Percentiles rank a stretch among this genome's conserved stretches.
Conservation (phyloP, 2,888 invertebrate species). For the Aspidiotus destructor region DNA sequence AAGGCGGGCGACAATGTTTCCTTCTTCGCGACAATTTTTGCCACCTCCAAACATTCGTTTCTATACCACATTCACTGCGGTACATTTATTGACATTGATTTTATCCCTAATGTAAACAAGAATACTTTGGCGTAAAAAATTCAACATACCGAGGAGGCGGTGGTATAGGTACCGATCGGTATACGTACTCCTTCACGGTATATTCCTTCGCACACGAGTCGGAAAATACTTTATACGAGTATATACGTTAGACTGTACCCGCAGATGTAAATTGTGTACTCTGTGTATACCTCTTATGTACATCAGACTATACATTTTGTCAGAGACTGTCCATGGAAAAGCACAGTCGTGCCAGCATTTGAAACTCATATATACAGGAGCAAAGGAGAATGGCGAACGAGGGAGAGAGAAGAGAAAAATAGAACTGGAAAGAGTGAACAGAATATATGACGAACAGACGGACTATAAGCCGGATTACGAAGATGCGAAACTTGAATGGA, state of each 20-base stretch:
- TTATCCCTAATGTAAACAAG: too few species aligned
- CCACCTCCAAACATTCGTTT: too few species aligned
- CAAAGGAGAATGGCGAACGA: constrained; percentile 17
- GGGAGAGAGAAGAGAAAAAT: constrained; percentile 15
- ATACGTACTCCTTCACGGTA: too few species aligned
- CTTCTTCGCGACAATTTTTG: too few species aligned
- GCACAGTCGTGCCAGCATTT: constrained; percentile 23
- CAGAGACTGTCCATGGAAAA: constrained; percentile 24
- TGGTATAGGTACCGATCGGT: too few species aligned
- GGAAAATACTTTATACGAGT: neutral
- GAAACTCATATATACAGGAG: constrained; percentile 14
- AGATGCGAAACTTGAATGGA: constrained; percentile 33
- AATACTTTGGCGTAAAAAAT: too few species aligned
- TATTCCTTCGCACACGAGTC: too few species aligned
- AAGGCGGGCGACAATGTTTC: too few species aligned
- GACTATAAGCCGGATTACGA: constrained; percentile 32
- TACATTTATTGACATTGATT: too few species aligned
- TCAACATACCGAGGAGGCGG: too few species aligned
- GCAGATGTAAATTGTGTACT: constrained; percentile 21
- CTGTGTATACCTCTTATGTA: neutral
- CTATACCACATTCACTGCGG: too few species aligned
- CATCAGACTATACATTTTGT: constrained; percentile 10
- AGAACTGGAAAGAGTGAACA: constrained; percentile 11
- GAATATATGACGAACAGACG: constrained; percentile 30
- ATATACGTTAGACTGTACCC: constrained; percentile 20